Evolutionary conservation across 2,113 vertebrate genomes (phyloP).

Genomic region (Passerina amoena): DNA sequence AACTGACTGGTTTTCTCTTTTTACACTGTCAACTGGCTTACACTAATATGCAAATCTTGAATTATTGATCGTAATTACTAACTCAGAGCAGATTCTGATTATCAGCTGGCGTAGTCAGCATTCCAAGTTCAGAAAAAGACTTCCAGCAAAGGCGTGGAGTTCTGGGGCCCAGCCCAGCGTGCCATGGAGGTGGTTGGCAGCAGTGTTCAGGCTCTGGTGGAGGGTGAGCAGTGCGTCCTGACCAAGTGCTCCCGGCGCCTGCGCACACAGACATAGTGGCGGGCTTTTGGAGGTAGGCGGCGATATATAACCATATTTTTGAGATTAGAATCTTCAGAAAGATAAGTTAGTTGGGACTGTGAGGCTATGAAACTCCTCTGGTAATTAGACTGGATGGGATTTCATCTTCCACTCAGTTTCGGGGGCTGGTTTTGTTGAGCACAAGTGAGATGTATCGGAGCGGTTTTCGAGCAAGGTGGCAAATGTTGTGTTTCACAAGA

Average conservation of each 20-base stretch:
- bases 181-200: background rate
- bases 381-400: background rate
- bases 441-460: background rate
- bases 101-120: background rate
- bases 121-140: background rate
- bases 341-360: background rate
- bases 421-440: background rate
- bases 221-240: background rate
- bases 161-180: background rate
- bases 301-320: constrained; percentile 51
- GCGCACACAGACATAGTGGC: constrained; percentile 39
- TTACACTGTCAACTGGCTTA: background rate
- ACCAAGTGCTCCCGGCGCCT: background rate
- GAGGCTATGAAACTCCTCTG: background rate
- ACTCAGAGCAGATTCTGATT: background rate
- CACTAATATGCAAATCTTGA: background rate
- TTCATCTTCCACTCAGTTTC: background rate
- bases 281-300: constrained; percentile 36
- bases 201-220: background rate
- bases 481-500: background rate
- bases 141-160: background rate
- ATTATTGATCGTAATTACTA: background rate
- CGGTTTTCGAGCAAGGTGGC: background rate
- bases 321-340: constrained; percentile 42
- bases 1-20: background rate